Evolutionary conservation across 23 tunicate species (phyloP).

Genomic region (Styela clava): DNA sequence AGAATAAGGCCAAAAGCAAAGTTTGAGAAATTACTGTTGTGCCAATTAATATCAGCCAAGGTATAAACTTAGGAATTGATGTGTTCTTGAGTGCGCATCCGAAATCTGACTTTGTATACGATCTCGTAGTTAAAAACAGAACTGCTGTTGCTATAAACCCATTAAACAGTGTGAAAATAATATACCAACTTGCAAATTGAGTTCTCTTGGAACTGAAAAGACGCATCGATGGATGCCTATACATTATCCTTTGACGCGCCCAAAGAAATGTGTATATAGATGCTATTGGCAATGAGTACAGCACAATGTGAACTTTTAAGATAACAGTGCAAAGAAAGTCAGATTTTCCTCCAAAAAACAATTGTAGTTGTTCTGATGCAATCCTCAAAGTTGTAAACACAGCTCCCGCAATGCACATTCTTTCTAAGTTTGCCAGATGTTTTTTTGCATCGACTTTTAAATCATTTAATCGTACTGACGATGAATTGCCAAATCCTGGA

Average conservation of each 20-base stretch:
- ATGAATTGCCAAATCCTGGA: too few relatives aligned
- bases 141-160: not conserved
- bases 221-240: conserved; percentile 6
- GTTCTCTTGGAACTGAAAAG: not conserved
- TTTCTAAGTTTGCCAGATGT: too few relatives aligned
- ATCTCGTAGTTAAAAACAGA: not conserved
- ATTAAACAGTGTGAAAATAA: not conserved
- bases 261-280: not conserved
- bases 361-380: conserved; percentile 15
- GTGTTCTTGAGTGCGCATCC: conserved; percentile 8
- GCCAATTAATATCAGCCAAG: not conserved
- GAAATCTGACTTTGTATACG: not conserved
- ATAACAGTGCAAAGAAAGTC: not conserved
- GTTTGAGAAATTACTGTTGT: conserved; percentile 4
- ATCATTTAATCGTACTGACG: too few relatives aligned
- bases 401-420: too few relatives aligned
- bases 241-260: conserved; percentile 6
- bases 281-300: conserved; percentile 9
- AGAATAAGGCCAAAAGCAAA: not conserved
- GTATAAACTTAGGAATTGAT: not conserved
- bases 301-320: not conserved
- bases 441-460: too few relatives aligned
- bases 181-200: not conserved
- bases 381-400: conserved; percentile 9
- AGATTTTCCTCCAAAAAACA: not conserved